These are phyloP conservation scores for human (Homo sapiens) DNA, from an alignment of 2,113 vertebrate species.

Conservation along the genomic window GRCh38 chrX:56290501-56291000, in stretches of 20 bases:
- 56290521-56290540: neutral
- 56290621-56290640: conserved; percentile 47
- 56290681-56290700: conserved; percentile 22
- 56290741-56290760: conserved; percentile 21
- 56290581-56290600: neutral
- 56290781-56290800: conserved; percentile 26
- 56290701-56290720: conserved; percentile 29
- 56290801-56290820: neutral
- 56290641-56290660: conserved; percentile 59
- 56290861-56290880: conserved; percentile 31
- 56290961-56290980: conserved; percentile 51
- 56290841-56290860: conserved; percentile 37
- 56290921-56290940: conserved; percentile 42
- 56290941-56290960: conserved; percentile 55
- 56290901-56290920: conserved; percentile 50
- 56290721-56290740: conserved; percentile 40
- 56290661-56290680: neutral
- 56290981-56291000: conserved; percentile 58
- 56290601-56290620: conserved; percentile 22
- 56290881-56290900: neutral
- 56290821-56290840: conserved; percentile 46
- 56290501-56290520: neutral
- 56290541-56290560: neutral
- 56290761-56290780: neutral
- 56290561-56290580: conserved; percentile 31